These are phyloP conservation scores for Plutomurus gul DNA, from an alignment of 1,140 invertebrate species.

Conservation along the genomic window DNA sequence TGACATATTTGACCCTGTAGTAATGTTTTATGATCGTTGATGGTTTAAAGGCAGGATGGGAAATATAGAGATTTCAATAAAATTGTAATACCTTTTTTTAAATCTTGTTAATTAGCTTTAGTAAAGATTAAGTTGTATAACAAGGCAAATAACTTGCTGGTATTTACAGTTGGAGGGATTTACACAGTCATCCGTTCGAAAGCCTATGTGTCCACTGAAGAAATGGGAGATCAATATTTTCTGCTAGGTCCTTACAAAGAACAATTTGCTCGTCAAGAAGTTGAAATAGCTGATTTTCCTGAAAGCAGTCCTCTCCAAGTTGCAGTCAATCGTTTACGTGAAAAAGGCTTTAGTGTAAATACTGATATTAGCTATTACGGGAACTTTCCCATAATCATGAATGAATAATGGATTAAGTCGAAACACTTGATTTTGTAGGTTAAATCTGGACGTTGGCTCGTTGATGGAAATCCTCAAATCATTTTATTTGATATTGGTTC, in stretches of 20 bases:
- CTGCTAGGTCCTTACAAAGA: slow-evolving; percentile 95
- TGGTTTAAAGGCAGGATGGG: too few species aligned
- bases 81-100: too few species aligned
- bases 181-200: slow-evolving; percentile 99
- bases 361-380: neutral
- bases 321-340: slow-evolving; percentile 79
- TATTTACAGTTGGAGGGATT: slow-evolving; percentile 85
- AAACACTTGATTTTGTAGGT: slow-evolving; percentile 64
- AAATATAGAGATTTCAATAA: too few species aligned
- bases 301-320: slow-evolving; percentile 73
- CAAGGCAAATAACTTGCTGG: too few species aligned
- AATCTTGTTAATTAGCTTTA: too few species aligned
- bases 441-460: slow-evolving; percentile 94
- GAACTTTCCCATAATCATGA: neutral
- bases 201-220: slow-evolving; percentile 95
- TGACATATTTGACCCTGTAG: too few species aligned
- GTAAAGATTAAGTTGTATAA: too few species aligned
- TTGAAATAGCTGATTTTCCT: slow-evolving; percentile 90
- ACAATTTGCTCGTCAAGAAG: slow-evolving; percentile 87
- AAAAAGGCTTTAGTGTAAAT: slow-evolving; percentile 85
- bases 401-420: neutral
- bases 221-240: slow-evolving; percentile 97
- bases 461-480: slow-evolving; percentile 98
- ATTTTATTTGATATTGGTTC: slow-evolving; percentile 98
- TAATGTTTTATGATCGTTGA: too few species aligned